Base-by-base conservation (phyloP, 2,113 vertebrate genomes). In the Prolemur simus region DNA sequence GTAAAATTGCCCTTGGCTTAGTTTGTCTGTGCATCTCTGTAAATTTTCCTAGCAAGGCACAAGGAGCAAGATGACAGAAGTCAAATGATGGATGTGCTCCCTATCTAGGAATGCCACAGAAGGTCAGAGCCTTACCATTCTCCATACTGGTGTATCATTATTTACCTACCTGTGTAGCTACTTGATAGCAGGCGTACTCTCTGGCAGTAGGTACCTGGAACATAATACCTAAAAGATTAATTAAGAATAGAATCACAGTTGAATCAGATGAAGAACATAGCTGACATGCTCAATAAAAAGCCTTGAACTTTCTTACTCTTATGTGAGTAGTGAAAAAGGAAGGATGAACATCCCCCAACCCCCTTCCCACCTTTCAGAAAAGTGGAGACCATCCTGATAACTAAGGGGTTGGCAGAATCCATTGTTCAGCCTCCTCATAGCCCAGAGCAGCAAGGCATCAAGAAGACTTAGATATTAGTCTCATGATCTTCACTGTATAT, bases 291-390 rank as follows among this genome's bases (percentile, higher is more conserved):
- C 64, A 69, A n/a, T 58, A 47, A 49, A 95, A 78, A 23, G 47
- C 17, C 39, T 66, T 47, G 23, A 89, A 73, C 60, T 21, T 92
- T 34, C 4, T 54, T 54, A 54, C 17, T 54, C 27, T 77, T n/a
- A 3, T 9, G 10, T 58, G n/a, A 78, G 21, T 34, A 12, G 23
- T 76, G 6, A 69, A 39, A 47, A 58, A 87, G 9, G 27, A 6
- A 69, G 23, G 2, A 6, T 27, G 5, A 8, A 47, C 29, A 60
- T 25, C 5, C 13, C 10, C 7, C 6, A 1, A 2, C 25, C 5
- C 34, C 12, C n/a, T 47, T 0, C 5, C 18, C 2, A 29, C 2
- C 15, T 60, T 83, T 20, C 21, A 77, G 47, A 82, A 27, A 84
- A 64, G 23, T 29, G 21, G 8, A 52, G 29, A 73, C 27, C 8